These are phyloP conservation scores for Pangasius macronema DNA, from an alignment of 2,797 vertebrate species.

Conservation along the genomic window DNA sequence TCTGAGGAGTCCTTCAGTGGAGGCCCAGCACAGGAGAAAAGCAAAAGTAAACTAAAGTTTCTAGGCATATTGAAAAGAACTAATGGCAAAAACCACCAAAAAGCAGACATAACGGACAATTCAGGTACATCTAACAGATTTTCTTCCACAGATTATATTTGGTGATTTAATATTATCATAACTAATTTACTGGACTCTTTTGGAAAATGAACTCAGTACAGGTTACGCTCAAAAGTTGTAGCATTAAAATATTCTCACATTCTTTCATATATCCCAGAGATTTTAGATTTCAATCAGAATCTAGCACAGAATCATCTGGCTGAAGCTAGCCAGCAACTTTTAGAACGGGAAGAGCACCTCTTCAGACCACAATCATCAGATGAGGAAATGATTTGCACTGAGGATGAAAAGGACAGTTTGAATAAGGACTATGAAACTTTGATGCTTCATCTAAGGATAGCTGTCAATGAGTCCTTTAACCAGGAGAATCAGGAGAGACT, in stretches of 20 bases:
- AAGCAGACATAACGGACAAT: background rate
- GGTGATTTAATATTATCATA: background rate
- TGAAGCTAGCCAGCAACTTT: constrained; percentile 72
- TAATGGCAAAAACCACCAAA: background rate
- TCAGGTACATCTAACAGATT: constrained; percentile 33
- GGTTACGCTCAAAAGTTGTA: background rate
- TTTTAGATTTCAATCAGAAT: constrained; percentile 51
- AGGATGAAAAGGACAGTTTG: constrained; percentile 70
- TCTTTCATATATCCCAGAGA: constrained; percentile 9
- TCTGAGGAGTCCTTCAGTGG: background rate
- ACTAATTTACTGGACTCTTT: background rate
- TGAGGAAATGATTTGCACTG: constrained; percentile 56
- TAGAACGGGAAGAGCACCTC: constrained; percentile 74
- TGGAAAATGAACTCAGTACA: background rate
- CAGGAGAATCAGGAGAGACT: constrained; percentile 67
- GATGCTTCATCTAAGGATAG: constrained; percentile 65
- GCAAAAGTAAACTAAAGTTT: background rate
- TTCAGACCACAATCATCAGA: constrained; percentile 42
- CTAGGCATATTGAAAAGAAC: background rate
- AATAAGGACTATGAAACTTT: constrained; percentile 70
- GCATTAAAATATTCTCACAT: background rate
- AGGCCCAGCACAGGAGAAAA: background rate
- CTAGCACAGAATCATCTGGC: constrained; percentile 67
- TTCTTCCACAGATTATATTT: background rate
- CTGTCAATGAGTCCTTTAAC: constrained; percentile 71